These are phyloP conservation scores for Pecten maximus DNA, from an alignment of 2,888 invertebrate species.

Conservation along the genomic window DNA sequence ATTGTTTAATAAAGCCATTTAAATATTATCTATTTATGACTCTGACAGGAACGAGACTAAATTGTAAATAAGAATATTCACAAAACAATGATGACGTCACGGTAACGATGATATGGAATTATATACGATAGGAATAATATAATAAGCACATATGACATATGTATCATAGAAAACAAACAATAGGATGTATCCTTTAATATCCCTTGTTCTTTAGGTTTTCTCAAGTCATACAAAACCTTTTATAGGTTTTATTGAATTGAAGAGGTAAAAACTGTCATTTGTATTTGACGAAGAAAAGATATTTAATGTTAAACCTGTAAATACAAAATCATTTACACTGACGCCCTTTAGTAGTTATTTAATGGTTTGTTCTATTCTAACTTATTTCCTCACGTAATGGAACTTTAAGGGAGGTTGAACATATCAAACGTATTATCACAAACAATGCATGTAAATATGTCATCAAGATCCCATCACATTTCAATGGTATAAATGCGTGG, in stretches of 20 bases:
- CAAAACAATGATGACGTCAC: not conserved
- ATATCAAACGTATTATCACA: not conserved
- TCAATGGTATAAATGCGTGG: not conserved
- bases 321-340: not conserved
- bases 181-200: not conserved
- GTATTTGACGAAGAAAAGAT: not conserved
- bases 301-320: not conserved
- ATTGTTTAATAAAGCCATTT: conserved; percentile 9
- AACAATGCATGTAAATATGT: not conserved
- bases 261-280: too few relatives aligned
- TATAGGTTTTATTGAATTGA: not conserved
- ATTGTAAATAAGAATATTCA: not conserved
- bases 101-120: not conserved
- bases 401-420: not conserved
- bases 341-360: not conserved
- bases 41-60: not conserved
- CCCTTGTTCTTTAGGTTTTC: not conserved
- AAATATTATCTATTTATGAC: not conserved
- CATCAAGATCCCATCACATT: not conserved
- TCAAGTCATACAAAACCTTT: not conserved
- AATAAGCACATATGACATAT: not conserved
- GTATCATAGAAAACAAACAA: not conserved
- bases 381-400: not conserved
- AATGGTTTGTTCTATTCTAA: not conserved
- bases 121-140: not conserved